These are phyloP conservation scores for Zoroaster sp. DNA, from an alignment of 53 echinoderm and acorn worm genomes.

Conservation along the genomic window DNA sequence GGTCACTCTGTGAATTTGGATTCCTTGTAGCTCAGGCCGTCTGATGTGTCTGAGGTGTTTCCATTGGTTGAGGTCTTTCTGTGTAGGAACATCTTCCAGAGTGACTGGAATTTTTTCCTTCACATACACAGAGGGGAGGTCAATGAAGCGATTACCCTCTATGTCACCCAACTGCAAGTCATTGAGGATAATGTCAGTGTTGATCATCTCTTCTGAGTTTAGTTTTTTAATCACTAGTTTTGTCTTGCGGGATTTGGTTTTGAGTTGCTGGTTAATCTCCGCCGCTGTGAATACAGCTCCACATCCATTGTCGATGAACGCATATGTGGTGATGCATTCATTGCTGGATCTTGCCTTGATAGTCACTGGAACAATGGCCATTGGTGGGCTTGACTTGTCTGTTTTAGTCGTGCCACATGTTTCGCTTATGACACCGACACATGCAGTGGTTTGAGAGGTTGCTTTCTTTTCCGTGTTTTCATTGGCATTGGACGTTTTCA, in stretches of 20 bases:
- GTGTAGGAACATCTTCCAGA: slow-evolving; percentile 37
- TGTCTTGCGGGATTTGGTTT: slow-evolving; percentile 1
- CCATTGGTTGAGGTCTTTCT: slow-evolving; percentile 51
- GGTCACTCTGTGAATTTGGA: slow-evolving; percentile 42
- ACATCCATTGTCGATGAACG: slow-evolving; percentile 20
- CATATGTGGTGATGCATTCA: too few species aligned
- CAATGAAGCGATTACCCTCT: slow-evolving; percentile 26
- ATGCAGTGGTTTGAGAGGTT: neutral
- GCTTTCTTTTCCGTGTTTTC: neutral
- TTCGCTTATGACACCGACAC: neutral
- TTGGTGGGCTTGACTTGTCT: neutral
- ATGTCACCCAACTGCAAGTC: slow-evolving; percentile 44
- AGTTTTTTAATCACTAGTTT: slow-evolving; percentile 49
- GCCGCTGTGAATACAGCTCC: neutral
- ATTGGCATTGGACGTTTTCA: neutral
- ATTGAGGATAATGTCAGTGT: slow-evolving; percentile 40
- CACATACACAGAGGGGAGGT: slow-evolving; percentile 61
- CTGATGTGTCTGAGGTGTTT: slow-evolving; percentile 35
- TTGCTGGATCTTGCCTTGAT: slow-evolving; percentile 1
- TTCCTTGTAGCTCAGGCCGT: slow-evolving; percentile 43
- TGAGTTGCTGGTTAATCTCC: neutral
- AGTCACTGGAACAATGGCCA: slow-evolving; percentile 20
- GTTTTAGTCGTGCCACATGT: neutral
- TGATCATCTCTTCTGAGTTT: neutral
- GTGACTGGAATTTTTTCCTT: slow-evolving; percentile 64